These are phyloP conservation scores for Eubasilissa regina DNA, from an alignment of 1,140 invertebrate species.

Conservation along the genomic window DNA sequence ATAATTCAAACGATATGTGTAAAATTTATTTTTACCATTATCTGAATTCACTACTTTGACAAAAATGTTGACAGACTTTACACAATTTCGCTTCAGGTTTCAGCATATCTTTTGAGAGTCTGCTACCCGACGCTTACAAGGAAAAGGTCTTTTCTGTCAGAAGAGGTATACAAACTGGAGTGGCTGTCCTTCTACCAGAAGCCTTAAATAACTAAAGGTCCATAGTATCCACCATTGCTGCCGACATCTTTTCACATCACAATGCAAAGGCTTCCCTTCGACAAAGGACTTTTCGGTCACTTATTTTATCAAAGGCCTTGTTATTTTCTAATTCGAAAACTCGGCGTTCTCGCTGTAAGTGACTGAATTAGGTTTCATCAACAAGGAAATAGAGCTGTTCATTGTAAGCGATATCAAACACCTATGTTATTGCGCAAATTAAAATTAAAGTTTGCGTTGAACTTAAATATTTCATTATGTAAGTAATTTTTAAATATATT, in stretches of 20 bases:
- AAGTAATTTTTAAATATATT: too few relatives aligned
- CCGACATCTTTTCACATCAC: constrained; percentile 36
- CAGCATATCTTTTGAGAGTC: not conserved
- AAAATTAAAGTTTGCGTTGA: too few relatives aligned
- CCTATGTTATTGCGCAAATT: too few relatives aligned
- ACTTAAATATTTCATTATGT: too few relatives aligned
- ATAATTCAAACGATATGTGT: too few relatives aligned
- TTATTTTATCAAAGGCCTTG: constrained; percentile 30
- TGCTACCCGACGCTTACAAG: not conserved
- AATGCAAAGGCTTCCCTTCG: constrained; percentile 25
- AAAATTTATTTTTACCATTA: too few relatives aligned
- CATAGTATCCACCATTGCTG: constrained; percentile 7
- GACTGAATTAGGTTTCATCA: not conserved
- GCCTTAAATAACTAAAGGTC: constrained; percentile 36
- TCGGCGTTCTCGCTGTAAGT: not conserved
- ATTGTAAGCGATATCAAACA: constrained; percentile 4
- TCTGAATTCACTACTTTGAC: too few relatives aligned
- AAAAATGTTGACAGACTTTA: not conserved
- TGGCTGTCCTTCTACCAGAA: constrained; percentile 5
- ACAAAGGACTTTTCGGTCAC: constrained; percentile 32
- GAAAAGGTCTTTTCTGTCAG: not conserved
- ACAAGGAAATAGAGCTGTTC: not conserved
- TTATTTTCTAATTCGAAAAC: constrained; percentile 38
- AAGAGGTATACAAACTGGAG: constrained; percentile 4
- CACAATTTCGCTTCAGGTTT: not conserved